Conservation (phyloP, 2,113 vertebrate species). For the Arizona elegans region DNA sequence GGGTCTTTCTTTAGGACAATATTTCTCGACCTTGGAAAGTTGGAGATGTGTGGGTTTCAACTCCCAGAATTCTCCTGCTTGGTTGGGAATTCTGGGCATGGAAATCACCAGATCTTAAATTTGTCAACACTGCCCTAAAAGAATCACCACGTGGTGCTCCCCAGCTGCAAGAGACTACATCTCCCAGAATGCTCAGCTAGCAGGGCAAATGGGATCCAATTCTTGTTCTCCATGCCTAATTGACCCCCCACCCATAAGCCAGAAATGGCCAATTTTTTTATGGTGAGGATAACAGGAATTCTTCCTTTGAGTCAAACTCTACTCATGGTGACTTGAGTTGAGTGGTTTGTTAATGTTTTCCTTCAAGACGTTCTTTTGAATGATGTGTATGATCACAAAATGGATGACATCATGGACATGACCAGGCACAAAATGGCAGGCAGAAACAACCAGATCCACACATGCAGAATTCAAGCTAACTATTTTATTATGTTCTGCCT, state of each 20-base stretch:
- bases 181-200: background rate
- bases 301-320: background rate
- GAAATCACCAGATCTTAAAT: background rate
- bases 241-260: background rate
- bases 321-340: background rate
- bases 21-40: background rate
- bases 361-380: background rate
- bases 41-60: background rate
- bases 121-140: background rate
- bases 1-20: background rate
- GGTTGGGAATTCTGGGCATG: background rate
- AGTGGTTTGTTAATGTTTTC: background rate
- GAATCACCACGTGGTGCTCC: background rate
- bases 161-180: background rate
- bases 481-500: background rate
- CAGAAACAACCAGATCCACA: background rate
- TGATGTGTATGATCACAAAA: background rate
- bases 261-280: background rate
- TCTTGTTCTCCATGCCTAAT: background rate
- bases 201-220: background rate
- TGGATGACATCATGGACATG: background rate
- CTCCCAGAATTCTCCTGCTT: background rate
- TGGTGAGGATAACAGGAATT: background rate
- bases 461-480: background rate
- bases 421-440: background rate